Evolutionary conservation across 2,888 invertebrate species (phyloP), one percentile per base, ranked within the genome.

Genomic region (Peribatodes rhomboidaria): DNA sequence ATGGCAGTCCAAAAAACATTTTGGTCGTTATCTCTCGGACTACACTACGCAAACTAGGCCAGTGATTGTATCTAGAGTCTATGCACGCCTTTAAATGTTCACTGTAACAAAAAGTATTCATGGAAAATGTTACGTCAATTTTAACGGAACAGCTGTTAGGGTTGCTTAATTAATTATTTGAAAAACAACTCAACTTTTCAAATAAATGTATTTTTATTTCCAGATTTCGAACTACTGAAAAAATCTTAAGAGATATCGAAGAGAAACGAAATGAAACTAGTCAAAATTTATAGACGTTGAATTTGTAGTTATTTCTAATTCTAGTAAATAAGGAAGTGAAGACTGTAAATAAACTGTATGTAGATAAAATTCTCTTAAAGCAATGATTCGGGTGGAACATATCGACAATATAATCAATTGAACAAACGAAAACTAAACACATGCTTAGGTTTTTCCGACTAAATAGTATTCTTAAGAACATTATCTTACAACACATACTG

Each of bases 331-430:
- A 70, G 77, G 79, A 83, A 84, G 81, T 81, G 80, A 91, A 92
- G 89, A 92, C 90, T 92, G 91, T 92, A 91, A 77, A 91, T 91
- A 91, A 85, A 78, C 75, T 84, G 78, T 86, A 86, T 82, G 77
- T 80, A 82, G 81, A 69, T 65, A 77, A 73, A 61, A 61, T 81
- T 80, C 82, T 83, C 78, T 75, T 80, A 75, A 85, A 81, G 83
- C 83, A 85, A 84, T 79, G 80, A 87, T 87, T 85, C 85, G 77
- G 77, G 87, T 85, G 92, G 92, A 92, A 88, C 90, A 91, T 88
- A 86, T 88, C 84, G 92, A 92, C 92, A 92, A 92, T 92, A 92
- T 89, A 55, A 65, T 61, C 56, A 71, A 68, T 20, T 72, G 57
- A 73, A 72, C 62, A 72, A 70, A 73, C 60, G 60, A 65, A 73